A percentile compares a stretch with the other conserved stretches of the same genome.
Evolutionary conservation across 2,888 invertebrate genomes (phyloP).

Genomic region (Drosophila melanocephala): DNA sequence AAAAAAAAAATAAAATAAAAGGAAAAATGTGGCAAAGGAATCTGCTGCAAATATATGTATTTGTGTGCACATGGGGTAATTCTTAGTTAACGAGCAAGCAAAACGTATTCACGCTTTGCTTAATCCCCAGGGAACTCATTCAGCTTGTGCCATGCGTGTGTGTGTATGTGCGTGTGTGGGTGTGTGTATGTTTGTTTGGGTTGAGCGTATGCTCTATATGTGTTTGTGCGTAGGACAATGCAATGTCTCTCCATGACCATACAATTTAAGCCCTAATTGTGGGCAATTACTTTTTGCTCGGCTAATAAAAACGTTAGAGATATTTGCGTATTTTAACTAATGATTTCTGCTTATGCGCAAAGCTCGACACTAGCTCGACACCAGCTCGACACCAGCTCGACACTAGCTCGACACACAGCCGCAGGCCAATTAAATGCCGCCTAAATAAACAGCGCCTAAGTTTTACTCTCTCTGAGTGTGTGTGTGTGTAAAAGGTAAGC

Average conservation of each 20-base stretch:
- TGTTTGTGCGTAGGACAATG: constrained; percentile 62
- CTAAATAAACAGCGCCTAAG: constrained; percentile 65
- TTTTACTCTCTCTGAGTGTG: constrained; percentile 26
- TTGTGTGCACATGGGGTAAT: constrained; percentile 61
- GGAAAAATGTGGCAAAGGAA: constrained; percentile 6
- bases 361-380: constrained; percentile 31
- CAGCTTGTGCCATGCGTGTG: constrained; percentile 11
- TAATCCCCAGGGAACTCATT: constrained; percentile 62
- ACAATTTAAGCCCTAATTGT: constrained; percentile 75
- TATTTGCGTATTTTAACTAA: constrained; percentile 81
- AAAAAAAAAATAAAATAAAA: constrained; percentile 9
- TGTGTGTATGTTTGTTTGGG: background rate
- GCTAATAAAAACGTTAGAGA: constrained; percentile 82
- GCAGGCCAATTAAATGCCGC: constrained; percentile 28
- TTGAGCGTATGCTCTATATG: constrained; percentile 1
- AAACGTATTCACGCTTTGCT: constrained; percentile 74
- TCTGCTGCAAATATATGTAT: constrained; percentile 13
- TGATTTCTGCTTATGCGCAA: constrained; percentile 74
- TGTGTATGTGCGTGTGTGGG: background rate
- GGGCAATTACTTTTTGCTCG: constrained; percentile 74
- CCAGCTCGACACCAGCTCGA: constrained; percentile 18
- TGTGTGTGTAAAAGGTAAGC: constrained; percentile 38
- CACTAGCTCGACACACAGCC: constrained; percentile 20
- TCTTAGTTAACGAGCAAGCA: constrained; percentile 80
- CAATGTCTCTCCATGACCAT: constrained; percentile 61